phyloP scores from a whole-genome alignment of 2,797 vertebrate species.

The Trematomus bernacchii region DNA sequence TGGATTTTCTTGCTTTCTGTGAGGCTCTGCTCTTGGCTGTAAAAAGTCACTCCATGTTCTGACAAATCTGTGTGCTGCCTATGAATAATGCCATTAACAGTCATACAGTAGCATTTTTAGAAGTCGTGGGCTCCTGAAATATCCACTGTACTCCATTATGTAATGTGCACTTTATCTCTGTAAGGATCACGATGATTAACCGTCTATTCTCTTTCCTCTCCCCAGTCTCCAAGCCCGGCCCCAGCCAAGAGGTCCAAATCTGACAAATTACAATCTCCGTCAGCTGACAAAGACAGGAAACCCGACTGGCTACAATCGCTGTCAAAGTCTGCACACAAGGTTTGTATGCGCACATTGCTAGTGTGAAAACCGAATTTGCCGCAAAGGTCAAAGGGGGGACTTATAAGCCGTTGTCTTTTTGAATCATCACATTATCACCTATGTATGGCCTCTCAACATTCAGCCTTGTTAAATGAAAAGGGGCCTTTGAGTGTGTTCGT shows the following conservation, averaged over 20 bases:
- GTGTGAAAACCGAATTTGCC: constrained; percentile 47
- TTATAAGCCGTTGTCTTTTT: constrained; percentile 33
- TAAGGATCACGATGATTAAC: constrained; percentile 51
- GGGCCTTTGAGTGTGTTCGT: constrained; percentile 34
- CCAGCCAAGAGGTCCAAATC: constrained; percentile 91
- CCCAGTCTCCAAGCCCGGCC: constrained; percentile 91
- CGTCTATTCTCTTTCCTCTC: constrained; percentile 47
- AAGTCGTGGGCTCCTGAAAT: constrained; percentile 55
- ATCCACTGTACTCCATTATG: constrained; percentile 50
- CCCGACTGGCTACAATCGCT: constrained; percentile 93
- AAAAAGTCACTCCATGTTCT: constrained; percentile 42
- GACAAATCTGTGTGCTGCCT: constrained; percentile 47
- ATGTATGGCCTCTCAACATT: constrained; percentile 25
- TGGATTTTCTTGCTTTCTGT: constrained; percentile 29
- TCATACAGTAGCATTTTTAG: constrained; percentile 52
- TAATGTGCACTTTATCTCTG: constrained; percentile 48
- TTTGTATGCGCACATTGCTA: constrained; percentile 58
- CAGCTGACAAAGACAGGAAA: constrained; percentile 92
- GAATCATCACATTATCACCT: constrained; percentile 37
- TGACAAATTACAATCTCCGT: constrained; percentile 89
- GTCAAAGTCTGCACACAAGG: constrained; percentile 93
- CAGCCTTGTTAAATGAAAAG: constrained; percentile 26
- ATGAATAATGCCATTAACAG: constrained; percentile 59
- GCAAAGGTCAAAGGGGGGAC: constrained; percentile 41
- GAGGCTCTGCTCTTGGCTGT: constrained; percentile 32